Base-by-base conservation (phyloP, 1,140 invertebrate species). In the Drosophila bocki region DNA sequence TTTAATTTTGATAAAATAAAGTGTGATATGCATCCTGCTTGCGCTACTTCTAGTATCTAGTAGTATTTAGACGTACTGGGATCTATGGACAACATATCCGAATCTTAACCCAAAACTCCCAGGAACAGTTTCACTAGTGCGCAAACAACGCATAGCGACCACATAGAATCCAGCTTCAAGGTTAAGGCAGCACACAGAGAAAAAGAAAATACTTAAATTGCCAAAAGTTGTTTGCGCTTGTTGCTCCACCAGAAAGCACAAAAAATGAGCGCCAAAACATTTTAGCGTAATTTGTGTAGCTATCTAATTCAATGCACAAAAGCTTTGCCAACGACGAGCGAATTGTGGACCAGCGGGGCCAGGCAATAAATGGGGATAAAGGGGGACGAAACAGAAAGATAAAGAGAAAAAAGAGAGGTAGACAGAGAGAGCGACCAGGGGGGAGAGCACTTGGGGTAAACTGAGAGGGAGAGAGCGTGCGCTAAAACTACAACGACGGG, bases 241-340 rank as follows among this genome's bases (percentile, higher is more conserved):
- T 85, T 84, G 82, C 82, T 86, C 58, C 45, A 53, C 48, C 22
- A 63, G 33, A 62, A 70, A 53, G 44, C 37, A 42, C 60, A 56
- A 75, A 90, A 88, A 88, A 75, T 48, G 75, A 88, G 84, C 84
- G 84, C 78, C 85, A 88, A 90, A 80, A 74, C 48, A 75, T 84
- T 84, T 83, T 80, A 68, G 74, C 85, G 80, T 88, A 76, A 86
- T 90, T 88, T 84, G 77, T 84, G 77, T 63, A 84, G 80, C 78
- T 78, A 71, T 88, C 84, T 88, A 90, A 85, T 90, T 85, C 77
- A 90, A 90, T 90, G 74, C 75, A 67, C 65, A 81, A 90, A 84
- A 88, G 84, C 83, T 87, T 63, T 57, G 48, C 62, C 41, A 75
- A 41, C 51, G 22, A 42, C 33, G 35, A 33, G 22, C 42, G n/a